Conservation (phyloP, 37 sponge, comb jelly and placozoan species). For the Amphimedon queenslandica region DNA sequence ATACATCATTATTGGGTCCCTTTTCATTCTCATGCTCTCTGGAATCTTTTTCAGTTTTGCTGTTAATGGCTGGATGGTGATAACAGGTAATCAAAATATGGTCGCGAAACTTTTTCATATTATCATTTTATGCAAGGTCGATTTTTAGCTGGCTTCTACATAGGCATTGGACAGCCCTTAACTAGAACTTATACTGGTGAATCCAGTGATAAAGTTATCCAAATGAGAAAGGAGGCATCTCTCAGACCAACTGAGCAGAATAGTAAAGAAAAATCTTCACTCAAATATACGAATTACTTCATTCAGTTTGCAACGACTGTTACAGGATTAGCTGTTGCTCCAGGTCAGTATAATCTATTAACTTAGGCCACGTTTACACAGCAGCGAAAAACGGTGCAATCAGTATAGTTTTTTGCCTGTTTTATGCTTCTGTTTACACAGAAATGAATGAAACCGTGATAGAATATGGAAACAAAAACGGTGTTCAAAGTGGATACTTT, state of each 20-base stretch:
- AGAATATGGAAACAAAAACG: too few species aligned
- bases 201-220: constrained; percentile 26
- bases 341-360: constrained; percentile 13
- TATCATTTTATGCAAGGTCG: constrained; percentile 4
- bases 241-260: not conserved
- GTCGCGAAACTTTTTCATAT: too few species aligned
- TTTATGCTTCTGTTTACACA: too few species aligned
- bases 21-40: not conserved
- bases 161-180: constrained; percentile 8
- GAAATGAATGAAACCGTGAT: too few species aligned
- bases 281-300: constrained; percentile 39
- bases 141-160: constrained; percentile 17
- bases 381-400: too few species aligned
- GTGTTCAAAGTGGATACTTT: too few species aligned
- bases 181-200: constrained; percentile 37
- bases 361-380: too few species aligned
- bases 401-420: too few species aligned
- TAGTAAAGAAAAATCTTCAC: constrained; percentile 23
- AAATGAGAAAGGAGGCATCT: too few species aligned
- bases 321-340: constrained; percentile 5
- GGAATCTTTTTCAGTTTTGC: constrained; percentile 26
- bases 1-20: constrained; percentile 2
- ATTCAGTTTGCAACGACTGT: constrained; percentile 13
- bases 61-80: constrained; percentile 34
- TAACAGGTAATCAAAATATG: not conserved